phyloP scores from a whole-genome alignment of 1,140 invertebrate species.

The Paramacrobiotus metropolitanus region DNA sequence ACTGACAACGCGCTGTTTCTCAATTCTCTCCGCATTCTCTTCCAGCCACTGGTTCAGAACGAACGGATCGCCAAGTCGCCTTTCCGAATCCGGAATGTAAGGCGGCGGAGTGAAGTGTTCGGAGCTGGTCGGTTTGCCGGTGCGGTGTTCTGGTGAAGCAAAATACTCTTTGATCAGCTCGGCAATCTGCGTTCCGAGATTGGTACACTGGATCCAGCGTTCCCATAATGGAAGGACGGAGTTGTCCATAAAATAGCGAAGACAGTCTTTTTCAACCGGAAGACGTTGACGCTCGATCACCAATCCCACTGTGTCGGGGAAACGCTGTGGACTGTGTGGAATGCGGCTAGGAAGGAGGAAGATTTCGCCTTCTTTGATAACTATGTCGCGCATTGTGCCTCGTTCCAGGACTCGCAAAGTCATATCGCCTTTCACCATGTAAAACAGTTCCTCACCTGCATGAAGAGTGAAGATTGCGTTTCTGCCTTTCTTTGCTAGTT shows the following conservation, averaged over 20 bases:
- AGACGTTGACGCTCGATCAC: conserved; percentile 32
- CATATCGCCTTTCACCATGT: conserved; percentile 36
- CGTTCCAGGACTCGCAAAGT: conserved; percentile 29
- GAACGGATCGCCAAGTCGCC: conserved; percentile 22
- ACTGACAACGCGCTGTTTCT: conserved; percentile 12
- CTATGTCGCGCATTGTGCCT: conserved; percentile 26
- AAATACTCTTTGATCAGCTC: conserved; percentile 31
- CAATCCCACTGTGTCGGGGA: conserved; percentile 29
- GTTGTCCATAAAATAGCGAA: conserved; percentile 25
- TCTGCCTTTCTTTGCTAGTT: too few species aligned
- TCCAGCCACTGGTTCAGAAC: conserved; percentile 21
- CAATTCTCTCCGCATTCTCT: conserved; percentile 16
- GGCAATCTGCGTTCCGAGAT: conserved; percentile 29
- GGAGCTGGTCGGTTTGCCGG: conserved; percentile 25
- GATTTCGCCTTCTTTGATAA: conserved; percentile 32
- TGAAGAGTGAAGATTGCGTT: too few species aligned
- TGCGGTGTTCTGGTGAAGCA: conserved; percentile 26
- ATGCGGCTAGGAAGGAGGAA: conserved; percentile 29
- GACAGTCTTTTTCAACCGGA: conserved; percentile 27
- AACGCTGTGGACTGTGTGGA: conserved; percentile 33
- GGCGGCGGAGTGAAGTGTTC: conserved; percentile 21
- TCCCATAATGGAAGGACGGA: conserved; percentile 26
- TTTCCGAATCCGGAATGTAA: conserved; percentile 17
- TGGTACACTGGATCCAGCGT: conserved; percentile 33
- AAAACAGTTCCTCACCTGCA: conserved; percentile 27